phyloP scores from a whole-genome alignment of 1,140 invertebrate species.

The Himalopsyche phryganea region DNA sequence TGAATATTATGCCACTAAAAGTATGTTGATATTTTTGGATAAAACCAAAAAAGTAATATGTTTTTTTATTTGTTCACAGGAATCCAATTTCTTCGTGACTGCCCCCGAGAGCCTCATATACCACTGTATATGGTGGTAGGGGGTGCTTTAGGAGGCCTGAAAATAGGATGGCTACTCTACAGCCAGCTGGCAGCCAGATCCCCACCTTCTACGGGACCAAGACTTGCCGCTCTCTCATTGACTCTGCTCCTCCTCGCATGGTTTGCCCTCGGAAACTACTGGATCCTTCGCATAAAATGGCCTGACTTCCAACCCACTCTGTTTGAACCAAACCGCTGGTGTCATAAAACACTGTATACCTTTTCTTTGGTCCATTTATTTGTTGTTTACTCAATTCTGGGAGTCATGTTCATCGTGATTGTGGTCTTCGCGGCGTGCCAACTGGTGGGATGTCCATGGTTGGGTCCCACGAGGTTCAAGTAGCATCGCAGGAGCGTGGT shows the following conservation, averaged over 20 bases:
- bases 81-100: slow-evolving; percentile 73
- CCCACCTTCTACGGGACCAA: slow-evolving; percentile 48
- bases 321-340: slow-evolving; percentile 72
- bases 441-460: slow-evolving; percentile 65
- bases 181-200: slow-evolving; percentile 58
- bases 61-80: slow-evolving; percentile 53
- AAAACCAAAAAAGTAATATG: too few species aligned
- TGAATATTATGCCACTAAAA: too few species aligned
- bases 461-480: slow-evolving; percentile 59
- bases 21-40: too few species aligned
- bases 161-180: slow-evolving; percentile 69
- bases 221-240: slow-evolving; percentile 57
- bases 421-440: slow-evolving; percentile 61
- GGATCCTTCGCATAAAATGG: slow-evolving; percentile 74
- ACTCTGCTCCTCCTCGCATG: slow-evolving; percentile 69
- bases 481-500: slow-evolving; percentile 58
- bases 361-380: slow-evolving; percentile 72
- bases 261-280: slow-evolving; percentile 76
- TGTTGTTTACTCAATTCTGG: slow-evolving; percentile 62
- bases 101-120: slow-evolving; percentile 71
- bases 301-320: slow-evolving; percentile 65
- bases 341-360: slow-evolving; percentile 71
- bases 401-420: slow-evolving; percentile 55
- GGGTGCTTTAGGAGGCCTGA: slow-evolving; percentile 66
- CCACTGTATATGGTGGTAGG: slow-evolving; percentile 82